phyloP scores from a whole-genome alignment of 2,113 vertebrate genomes.

The Pheucticus melanocephalus region DNA sequence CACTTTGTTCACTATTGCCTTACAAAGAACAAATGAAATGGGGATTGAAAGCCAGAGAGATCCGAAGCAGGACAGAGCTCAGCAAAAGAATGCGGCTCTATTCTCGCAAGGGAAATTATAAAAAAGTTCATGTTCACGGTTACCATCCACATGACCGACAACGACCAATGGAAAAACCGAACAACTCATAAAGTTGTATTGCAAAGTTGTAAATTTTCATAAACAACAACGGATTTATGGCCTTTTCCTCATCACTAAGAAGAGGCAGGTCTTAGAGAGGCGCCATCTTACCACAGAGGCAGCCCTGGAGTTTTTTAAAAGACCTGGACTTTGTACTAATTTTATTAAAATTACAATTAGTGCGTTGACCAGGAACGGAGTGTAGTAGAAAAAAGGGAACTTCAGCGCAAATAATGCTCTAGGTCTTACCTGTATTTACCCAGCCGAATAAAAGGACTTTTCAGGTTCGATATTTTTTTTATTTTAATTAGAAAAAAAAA shows the following conservation, averaged over 20 bases:
- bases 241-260: constrained; percentile 86
- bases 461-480: background rate
- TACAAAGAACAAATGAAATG: constrained; percentile 72
- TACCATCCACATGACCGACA: constrained; percentile 89
- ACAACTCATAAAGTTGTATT: constrained; percentile 96
- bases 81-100: constrained; percentile 93
- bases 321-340: constrained; percentile 57
- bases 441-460: background rate
- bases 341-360: constrained; percentile 63
- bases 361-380: background rate
- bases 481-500: background rate
- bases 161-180: constrained; percentile 88
- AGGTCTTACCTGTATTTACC: background rate
- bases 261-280: constrained; percentile 87
- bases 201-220: constrained; percentile 99
- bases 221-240: constrained; percentile 99
- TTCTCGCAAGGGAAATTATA: constrained; percentile 97
- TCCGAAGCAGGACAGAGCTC: constrained; percentile 83
- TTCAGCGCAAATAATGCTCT: background rate
- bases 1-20: constrained; percentile 69
- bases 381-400: background rate
- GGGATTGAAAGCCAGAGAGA: constrained; percentile 71
- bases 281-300: constrained; percentile 93
- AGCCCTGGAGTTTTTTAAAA: constrained; percentile 66
- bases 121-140: constrained; percentile 99